Base-by-base conservation (phyloP, 2,888 invertebrate genomes). In the Elegia similella region DNA sequence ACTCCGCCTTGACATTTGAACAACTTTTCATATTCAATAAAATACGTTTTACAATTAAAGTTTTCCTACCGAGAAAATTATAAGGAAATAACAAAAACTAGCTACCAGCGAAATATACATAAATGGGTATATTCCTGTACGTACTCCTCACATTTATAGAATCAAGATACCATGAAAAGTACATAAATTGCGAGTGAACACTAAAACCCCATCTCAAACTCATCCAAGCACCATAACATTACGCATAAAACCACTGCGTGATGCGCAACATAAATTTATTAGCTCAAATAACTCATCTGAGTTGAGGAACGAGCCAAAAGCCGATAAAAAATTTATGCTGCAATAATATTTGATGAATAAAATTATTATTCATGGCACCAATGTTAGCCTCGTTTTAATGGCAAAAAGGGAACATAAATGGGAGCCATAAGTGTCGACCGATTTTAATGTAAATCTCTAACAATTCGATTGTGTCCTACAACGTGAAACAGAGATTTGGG, bases 201-300 rank as follows among this genome's bases (percentile, higher is more conserved):
- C 32, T 55, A 55, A 55, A 55, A 44, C 1, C 34, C 32, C 34
- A 53, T 55, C 42, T 42, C 30, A 48, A 48, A 29, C 16, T n/a
- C 56, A 56, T 42, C 38, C 42, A 42, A 54, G 15, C 23, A 16
- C 42, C 13, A 56, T 48, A 47, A 44, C 15, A 56, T 55, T 32
- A 47, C 23, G 29, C 56, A 56, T 56, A 56, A 56, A 56, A 50
- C 55, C 56, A 48, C 42, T 8, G 29, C 38, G 47, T 42, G 47
- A 42, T 46, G 44, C 46, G 55, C 7, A 34, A 47, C 48, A 56
- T 42, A 15, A 56, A 34, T 55, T 55, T 55, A 56, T 56, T 56
- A 48, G 48, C 42, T 32, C 13, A n/a, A 38, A 38, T 44, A 55
- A 44, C 44, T 56, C 48, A 23, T 47, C 38, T 38, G 55, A 55